These are phyloP conservation scores for Rhopalosiphum nymphaeae DNA, from an alignment of 2,888 invertebrate genomes.

Conservation along the genomic window DNA sequence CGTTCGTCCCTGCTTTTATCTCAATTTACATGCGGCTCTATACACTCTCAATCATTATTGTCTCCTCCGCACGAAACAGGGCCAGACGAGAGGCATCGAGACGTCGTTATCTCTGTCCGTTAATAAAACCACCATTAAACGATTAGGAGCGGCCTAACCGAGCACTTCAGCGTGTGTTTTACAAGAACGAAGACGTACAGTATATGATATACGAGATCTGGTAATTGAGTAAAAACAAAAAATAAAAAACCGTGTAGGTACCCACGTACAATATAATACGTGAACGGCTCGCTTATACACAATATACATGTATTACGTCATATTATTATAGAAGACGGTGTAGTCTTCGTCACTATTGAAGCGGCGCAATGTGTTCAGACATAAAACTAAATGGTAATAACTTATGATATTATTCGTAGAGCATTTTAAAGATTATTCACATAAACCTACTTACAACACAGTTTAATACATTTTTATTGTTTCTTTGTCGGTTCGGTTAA, in stretches of 20 bases:
- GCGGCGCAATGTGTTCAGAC: not conserved
- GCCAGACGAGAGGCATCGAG: conserved; percentile 18
- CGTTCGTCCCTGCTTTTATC: conserved; percentile 56
- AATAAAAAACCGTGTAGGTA: not conserved
- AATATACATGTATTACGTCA: not conserved
- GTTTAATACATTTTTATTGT: not conserved
- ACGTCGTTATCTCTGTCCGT: conserved; percentile 35
- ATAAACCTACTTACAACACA: not conserved
- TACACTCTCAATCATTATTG: conserved; percentile 44
- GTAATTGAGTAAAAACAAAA: conserved; percentile 41
- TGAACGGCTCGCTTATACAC: not conserved
- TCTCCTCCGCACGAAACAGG: conserved; percentile 34
- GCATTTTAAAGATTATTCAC: not conserved
- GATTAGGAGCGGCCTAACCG: conserved; percentile 45
- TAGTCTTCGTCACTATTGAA: not conserved
- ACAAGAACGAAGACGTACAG: conserved; percentile 4
- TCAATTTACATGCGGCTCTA: conserved; percentile 48
- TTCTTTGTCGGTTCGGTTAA: not conserved
- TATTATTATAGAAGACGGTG: not conserved
- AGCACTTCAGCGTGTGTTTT: conserved; percentile 46
- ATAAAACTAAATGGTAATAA: not conserved
- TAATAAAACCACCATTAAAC: conserved; percentile 59
- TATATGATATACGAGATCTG: not conserved
- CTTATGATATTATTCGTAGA: not conserved
- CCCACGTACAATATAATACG: not conserved